These are phyloP conservation scores for Ceyx margarethae DNA, from an alignment of 2,113 vertebrate species.

Conservation along the genomic window DNA sequence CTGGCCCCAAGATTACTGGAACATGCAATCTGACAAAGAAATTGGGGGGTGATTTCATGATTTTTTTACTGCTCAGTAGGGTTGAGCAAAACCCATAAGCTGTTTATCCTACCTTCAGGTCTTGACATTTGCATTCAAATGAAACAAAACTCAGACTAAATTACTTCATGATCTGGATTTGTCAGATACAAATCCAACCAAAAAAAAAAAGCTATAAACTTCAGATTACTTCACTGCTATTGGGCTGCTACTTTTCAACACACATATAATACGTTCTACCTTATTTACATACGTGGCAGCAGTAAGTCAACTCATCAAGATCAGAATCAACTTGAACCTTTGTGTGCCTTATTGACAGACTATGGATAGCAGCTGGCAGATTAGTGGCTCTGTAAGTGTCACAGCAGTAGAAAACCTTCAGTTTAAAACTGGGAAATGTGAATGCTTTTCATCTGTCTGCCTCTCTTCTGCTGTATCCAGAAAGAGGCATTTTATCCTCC, in stretches of 20 bases:
- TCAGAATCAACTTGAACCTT: neutral
- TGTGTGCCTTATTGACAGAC: neutral
- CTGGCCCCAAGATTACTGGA: neutral
- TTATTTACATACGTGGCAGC: neutral
- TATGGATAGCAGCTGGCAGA: neutral
- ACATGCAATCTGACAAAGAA: neutral
- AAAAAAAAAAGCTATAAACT: neutral
- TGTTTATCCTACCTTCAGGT: neutral
- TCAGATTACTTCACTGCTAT: neutral
- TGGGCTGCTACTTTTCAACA: neutral
- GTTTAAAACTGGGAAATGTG: neutral
- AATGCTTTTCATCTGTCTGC: neutral
- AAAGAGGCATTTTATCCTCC: neutral
- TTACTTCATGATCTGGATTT: neutral
- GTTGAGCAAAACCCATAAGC: neutral
- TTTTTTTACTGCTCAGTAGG: neutral
- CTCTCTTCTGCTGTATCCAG: neutral
- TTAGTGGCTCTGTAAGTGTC: neutral
- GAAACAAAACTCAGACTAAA: neutral
- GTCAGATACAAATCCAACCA: neutral
- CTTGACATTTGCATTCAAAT: neutral
- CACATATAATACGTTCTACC: accelerated
- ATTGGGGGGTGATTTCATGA: too few relatives aligned
- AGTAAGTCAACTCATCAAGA: neutral
- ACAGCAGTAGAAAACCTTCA: neutral